phyloP scores from a whole-genome alignment of 2,888 invertebrate species.

The Parnassius orleans region DNA sequence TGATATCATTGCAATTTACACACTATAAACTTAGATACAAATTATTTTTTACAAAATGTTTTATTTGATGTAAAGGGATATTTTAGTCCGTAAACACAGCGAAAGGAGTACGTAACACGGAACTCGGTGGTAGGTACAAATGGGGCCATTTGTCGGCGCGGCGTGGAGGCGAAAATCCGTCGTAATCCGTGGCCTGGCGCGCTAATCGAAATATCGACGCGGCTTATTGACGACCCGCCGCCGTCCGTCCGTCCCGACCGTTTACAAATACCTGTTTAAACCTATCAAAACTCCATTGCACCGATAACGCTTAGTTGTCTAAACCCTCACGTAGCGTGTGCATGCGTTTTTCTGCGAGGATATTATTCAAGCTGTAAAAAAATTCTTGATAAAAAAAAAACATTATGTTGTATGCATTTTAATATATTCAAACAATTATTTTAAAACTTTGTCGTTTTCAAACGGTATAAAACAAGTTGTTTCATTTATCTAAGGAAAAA shows the following conservation, averaged over 20 bases:
- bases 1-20: too few relatives aligned
- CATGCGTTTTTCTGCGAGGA: too few relatives aligned
- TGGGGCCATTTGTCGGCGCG: slow-evolving; percentile 70
- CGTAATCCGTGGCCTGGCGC: slow-evolving; percentile 69
- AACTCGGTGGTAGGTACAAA: slow-evolving; percentile 54
- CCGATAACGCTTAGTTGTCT: slow-evolving; percentile 12
- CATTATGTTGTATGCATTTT: too few relatives aligned
- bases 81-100: slow-evolving; percentile 8
- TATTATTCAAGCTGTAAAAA: too few relatives aligned
- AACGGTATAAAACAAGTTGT: too few relatives aligned
- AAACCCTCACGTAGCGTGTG: neutral
- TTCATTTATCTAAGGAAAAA: too few relatives aligned
- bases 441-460: too few relatives aligned
- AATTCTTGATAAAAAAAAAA: too few relatives aligned
- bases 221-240: slow-evolving; percentile 57
- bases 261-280: slow-evolving; percentile 26
- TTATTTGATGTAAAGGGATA: neutral
- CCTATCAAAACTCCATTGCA: slow-evolving; percentile 23
- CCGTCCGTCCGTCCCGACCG: slow-evolving; percentile 22
- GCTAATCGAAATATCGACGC: slow-evolving; percentile 79
- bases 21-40: too few relatives aligned
- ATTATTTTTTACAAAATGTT: too few relatives aligned
- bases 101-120: slow-evolving; percentile 13
- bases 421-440: too few relatives aligned
- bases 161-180: slow-evolving; percentile 73